Base-by-base conservation (phyloP, 2,888 invertebrate species). In the Polietes domitor region DNA sequence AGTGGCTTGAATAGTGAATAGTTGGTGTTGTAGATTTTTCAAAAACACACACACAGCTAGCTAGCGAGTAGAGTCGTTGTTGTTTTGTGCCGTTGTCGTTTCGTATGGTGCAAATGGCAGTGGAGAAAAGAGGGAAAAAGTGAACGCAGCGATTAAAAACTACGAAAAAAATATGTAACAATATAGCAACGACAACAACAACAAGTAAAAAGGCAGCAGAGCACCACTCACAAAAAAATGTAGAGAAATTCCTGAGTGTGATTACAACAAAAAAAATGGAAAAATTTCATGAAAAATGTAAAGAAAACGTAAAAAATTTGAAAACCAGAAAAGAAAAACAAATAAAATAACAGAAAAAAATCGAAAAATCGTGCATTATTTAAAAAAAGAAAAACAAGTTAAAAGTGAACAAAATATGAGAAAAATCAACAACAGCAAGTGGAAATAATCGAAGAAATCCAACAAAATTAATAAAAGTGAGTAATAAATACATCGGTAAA, bases 171-270 rank as follows among this genome's bases (percentile, higher is more conserved):
- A 80, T 70, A 83, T 83, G 83, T 71, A 83, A 77, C 80, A 71
- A 77, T 77, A 61, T 70, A 68, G 26, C 75, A 19, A 43, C 15
- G n/a, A 41, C 65, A 71, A 71, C 19, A 70, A 43, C 32, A 53
- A 71, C 9, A 32, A 26, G n/a, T 43, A 17, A 19, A 28, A 47
- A 53, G 21, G 58, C 32, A 15, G n/a, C 50, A 12, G n/a, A 17
- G 15, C 17, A 55, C 28, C 19, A 58, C 17, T 26, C 17, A 73
- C 26, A 21, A 28, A 58, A 83, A 83, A 85, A 79, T 81, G 73
- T 81, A 83, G 82, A 85, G 80, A 82, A 85, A 81, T 83, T 83
- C 72, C 78, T 74, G 72, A 28, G 12, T 12, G 21, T n/a, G 43
- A 77, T 65, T 68, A 76, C 65, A 70, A 78, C 43, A 77, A 80